Evolutionary conservation across 2,113 vertebrate species (phyloP).

Genomic region (Poecilia latipinna): DNA sequence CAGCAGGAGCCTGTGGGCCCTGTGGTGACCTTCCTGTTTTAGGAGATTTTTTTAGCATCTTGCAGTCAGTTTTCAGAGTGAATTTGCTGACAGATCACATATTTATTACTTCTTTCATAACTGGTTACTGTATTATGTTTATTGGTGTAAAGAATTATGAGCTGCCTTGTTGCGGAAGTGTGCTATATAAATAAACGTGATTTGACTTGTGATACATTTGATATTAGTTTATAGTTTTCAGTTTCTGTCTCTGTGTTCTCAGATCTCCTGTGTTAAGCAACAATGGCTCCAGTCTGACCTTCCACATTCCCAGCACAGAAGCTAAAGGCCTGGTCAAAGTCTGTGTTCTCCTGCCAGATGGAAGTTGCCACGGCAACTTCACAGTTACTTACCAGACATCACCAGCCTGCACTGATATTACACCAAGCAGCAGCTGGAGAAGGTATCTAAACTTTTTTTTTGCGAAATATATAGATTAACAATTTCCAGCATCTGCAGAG

Average conservation of each 20-base stretch:
- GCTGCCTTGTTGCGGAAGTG: no score
- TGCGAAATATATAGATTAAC: no score
- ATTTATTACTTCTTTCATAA: no score
- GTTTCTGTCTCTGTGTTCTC: not conserved
- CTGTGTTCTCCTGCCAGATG: constrained; percentile 49
- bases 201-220: no score
- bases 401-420: constrained; percentile 43
- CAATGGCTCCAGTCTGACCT: constrained; percentile 29
- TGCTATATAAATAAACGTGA: no score
- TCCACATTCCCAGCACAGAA: constrained; percentile 50
- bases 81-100: not conserved
- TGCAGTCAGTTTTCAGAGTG: not conserved
- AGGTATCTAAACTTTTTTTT: constrained; percentile 44
- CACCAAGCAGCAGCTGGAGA: constrained; percentile 51
- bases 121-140: no score
- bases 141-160: no score
- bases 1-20: not conserved
- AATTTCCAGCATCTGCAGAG: not conserved
- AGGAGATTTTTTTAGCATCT: no score
- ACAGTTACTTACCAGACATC: constrained; percentile 44
- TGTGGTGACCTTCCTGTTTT: no score
- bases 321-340: constrained; percentile 19
- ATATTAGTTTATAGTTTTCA: not conserved
- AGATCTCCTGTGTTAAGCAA: constrained; percentile 60
- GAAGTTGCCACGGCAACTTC: constrained; percentile 45